Evolutionary conservation across 2,797 vertebrate species (phyloP).

Genomic region (Mus caroli): DNA sequence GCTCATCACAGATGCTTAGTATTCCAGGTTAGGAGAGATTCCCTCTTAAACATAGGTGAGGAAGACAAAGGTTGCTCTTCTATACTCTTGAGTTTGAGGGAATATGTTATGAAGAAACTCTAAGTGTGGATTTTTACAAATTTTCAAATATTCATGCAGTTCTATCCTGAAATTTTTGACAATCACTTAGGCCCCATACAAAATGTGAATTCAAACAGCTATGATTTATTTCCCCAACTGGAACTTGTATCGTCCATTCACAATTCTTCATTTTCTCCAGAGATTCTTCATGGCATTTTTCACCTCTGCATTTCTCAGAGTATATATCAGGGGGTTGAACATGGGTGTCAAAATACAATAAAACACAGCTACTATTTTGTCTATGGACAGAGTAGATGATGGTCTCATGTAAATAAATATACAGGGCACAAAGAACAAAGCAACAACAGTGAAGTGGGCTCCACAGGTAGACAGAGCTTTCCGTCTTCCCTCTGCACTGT

Average conservation of each 20-base stretch:
- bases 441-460: constrained; percentile 76
- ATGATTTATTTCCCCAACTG: neutral
- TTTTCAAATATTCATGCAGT: neutral
- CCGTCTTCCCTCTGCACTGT: constrained; percentile 53
- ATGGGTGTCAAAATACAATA: constrained; percentile 79
- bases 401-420: constrained; percentile 70
- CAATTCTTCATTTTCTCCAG: constrained; percentile 52
- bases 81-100: neutral
- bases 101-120: neutral
- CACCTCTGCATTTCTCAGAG: constrained; percentile 79
- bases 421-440: constrained; percentile 77
- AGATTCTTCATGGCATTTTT: constrained; percentile 73
- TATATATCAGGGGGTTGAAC: constrained; percentile 83
- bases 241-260: neutral
- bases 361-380: constrained; percentile 79
- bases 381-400: constrained; percentile 59
- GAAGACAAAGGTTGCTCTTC: neutral
- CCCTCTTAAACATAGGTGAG: neutral
- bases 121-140: neutral
- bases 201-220: neutral
- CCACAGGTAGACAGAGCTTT: constrained; percentile 81
- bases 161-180: neutral
- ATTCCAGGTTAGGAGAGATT: neutral
- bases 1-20: neutral
- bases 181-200: neutral